These are phyloP conservation scores for Hoplostethus mediterraneus DNA, from an alignment of 2,797 vertebrate species.

Conservation along the genomic window DNA sequence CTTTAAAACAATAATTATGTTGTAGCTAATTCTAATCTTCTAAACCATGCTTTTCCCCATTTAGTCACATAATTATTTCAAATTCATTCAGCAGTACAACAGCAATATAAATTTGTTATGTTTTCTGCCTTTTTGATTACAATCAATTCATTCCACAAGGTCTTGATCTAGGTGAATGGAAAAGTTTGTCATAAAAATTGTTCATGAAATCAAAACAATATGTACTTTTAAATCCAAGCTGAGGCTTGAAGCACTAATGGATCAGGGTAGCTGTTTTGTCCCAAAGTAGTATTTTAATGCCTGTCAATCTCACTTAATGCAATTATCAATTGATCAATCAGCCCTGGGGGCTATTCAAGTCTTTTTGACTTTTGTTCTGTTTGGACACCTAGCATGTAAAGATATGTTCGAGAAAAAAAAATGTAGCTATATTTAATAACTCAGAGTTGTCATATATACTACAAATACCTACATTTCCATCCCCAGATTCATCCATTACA, in stretches of 20 bases:
- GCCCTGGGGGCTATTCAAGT: neutral
- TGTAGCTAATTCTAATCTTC: neutral
- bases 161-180: neutral
- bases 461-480: neutral
- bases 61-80: too few species aligned
- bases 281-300: slow-evolving; percentile 1
- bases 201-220: neutral
- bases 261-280: neutral
- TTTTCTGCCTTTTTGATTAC: neutral
- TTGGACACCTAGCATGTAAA: neutral
- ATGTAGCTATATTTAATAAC: neutral
- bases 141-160: neutral
- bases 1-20: neutral
- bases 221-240: neutral
- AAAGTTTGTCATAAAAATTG: neutral
- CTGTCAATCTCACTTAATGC: slow-evolving; percentile 17
- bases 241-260: neutral
- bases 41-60: neutral
- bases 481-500: neutral
- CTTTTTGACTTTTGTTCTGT: neutral
- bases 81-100: neutral
- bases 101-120: neutral
- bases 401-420: neutral
- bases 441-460: neutral
- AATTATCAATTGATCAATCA: slow-evolving; percentile 16